Percentiles rank a stretch among this genome's conserved stretches.
These are phyloP conservation scores for Limanda limanda DNA, from an alignment of 2,113 vertebrate genomes.

Conservation along the genomic window DNA sequence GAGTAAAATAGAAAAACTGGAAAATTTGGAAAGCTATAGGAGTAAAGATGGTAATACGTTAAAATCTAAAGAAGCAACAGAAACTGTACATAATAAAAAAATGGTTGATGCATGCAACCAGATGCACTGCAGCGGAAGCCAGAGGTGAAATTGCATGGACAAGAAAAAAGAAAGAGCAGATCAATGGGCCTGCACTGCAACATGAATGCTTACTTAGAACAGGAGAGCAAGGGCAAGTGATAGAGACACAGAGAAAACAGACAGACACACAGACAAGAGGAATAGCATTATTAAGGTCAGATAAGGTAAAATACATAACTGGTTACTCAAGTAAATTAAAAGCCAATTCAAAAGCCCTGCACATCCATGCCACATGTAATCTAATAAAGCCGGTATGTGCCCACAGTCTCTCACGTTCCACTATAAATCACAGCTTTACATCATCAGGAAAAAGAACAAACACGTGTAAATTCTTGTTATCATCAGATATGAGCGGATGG, in stretches of 20 bases:
- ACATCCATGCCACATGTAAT: slow-evolving; percentile 25
- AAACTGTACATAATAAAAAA: background rate
- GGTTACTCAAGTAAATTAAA: slow-evolving; percentile 18
- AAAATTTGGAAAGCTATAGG: background rate
- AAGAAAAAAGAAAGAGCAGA: slow-evolving; percentile 30
- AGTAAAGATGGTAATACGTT: background rate
- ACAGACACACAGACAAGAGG: too few relatives aligned
- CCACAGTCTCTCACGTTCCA: slow-evolving; percentile 13
- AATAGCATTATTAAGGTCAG: slow-evolving; percentile 17
- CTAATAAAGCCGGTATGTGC: slow-evolving; percentile 16
- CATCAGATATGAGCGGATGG: slow-evolving; percentile 30
- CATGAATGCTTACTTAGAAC: slow-evolving; percentile 28
- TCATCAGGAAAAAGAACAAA: slow-evolving; percentile 39
- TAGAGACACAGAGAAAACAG: slow-evolving; percentile 30
- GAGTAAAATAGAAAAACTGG: slow-evolving; percentile 18
- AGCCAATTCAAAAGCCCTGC: slow-evolving; percentile 7
- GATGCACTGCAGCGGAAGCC: background rate
- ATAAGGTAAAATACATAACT: background rate
- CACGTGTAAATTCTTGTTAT: slow-evolving; percentile 26
- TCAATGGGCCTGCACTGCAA: slow-evolving; percentile 36
- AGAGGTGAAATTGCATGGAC: slow-evolving; percentile 4
- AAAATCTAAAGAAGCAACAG: slow-evolving; percentile 6
- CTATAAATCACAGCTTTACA: slow-evolving; percentile 30
- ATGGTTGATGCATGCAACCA: background rate
- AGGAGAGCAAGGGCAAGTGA: slow-evolving; percentile 43